Conservation (phyloP, 2,888 invertebrate species). For the Torymus aiolomorphi region DNA sequence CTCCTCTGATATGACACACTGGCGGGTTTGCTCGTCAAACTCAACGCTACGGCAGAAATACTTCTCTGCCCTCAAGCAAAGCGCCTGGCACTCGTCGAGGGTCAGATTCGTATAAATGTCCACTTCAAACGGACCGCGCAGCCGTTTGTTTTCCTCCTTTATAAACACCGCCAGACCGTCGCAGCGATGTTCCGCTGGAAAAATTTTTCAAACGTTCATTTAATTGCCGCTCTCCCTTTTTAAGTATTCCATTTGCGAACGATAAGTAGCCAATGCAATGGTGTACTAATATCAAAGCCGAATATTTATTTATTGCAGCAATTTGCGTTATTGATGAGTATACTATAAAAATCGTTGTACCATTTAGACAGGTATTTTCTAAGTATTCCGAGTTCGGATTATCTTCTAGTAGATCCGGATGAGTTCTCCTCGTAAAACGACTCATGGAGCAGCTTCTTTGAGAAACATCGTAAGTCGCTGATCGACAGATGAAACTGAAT, state of each 20-base stretch:
- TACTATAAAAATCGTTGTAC: constrained; percentile 75
- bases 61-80: constrained; percentile 91
- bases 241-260: no score
- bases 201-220: neutral
- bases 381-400: constrained; percentile 92
- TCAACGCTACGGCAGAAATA: constrained; percentile 93
- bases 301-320: no score
- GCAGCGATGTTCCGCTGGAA: constrained; percentile 87
- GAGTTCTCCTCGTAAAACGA: constrained; percentile 89
- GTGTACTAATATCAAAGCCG: no score
- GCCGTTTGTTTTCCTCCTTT: constrained; percentile 91
- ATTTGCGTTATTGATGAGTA: no score
- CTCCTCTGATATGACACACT: constrained; percentile 93
- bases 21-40: constrained; percentile 90
- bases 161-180: constrained; percentile 92
- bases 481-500: constrained; percentile 91
- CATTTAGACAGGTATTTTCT: constrained; percentile 92
- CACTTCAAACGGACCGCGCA: constrained; percentile 92
- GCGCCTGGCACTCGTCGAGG: constrained; percentile 90
- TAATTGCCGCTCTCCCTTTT: no score
- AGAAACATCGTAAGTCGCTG: constrained; percentile 88
- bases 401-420: constrained; percentile 89
- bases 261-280: no score
- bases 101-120: constrained; percentile 91
- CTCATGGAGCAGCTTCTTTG: constrained; percentile 88